phyloP scores from a whole-genome alignment of 2,113 vertebrate genomes.

The Xenopus tropicalis region UCB_Xtro_10.0 CM004443.2:120963501-120964000 shows the following conservation, averaged over 20 bases:
- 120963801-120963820: constrained; percentile 23
- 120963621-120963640: constrained; percentile 10
- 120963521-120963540: not conserved
- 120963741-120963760: constrained; percentile 25
- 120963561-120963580: not conserved
- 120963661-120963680: constrained; percentile 22
- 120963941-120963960: not conserved
- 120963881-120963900: constrained; percentile 4
- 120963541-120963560: not conserved
- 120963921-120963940: not conserved
- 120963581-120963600: constrained; percentile 19
- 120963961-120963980: not conserved
- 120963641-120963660: constrained; percentile 2
- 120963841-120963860: not conserved
- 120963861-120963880: not conserved
- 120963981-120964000: not conserved
- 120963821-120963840: constrained; percentile 20
- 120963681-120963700: constrained; percentile 28
- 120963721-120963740: constrained; percentile 9
- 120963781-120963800: constrained; percentile 39
- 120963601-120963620: constrained; percentile 5
- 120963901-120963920: constrained; percentile 9
- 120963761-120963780: constrained; percentile 24
- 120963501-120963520: not conserved
- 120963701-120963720: constrained; percentile 14